Percentiles rank a stretch among this genome's conserved stretches.
These are phyloP conservation scores for Lottia gigantea DNA, from an alignment of 2,888 invertebrate species.

Conservation along the genomic window DNA sequence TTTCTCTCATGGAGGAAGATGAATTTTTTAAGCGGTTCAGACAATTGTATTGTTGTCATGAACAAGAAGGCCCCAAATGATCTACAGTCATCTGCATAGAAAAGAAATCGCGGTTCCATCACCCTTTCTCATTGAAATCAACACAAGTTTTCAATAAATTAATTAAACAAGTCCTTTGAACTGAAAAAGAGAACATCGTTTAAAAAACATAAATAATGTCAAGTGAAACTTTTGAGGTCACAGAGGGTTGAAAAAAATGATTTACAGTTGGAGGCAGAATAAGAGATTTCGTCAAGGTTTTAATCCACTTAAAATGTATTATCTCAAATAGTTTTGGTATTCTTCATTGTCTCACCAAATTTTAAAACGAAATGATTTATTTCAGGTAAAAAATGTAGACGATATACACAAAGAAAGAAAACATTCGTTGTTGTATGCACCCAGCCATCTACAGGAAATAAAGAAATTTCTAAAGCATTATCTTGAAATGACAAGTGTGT, in stretches of 20 bases:
- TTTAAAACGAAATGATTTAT: conserved; percentile 5
- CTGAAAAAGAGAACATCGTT: conserved; percentile 5
- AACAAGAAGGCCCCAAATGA: conserved; percentile 5
- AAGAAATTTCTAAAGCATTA: neutral
- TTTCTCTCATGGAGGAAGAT: neutral
- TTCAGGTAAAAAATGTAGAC: neutral
- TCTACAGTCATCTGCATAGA: neutral
- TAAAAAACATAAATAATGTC: conserved; percentile 1
- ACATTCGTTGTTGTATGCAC: neutral
- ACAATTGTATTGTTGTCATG: conserved; percentile 4
- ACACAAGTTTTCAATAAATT: neutral
- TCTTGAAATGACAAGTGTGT: conserved; percentile 9
- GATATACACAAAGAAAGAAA: neutral
- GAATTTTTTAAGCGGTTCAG: neutral
- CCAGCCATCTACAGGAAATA: neutral
- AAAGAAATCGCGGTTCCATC: conserved; percentile 6
- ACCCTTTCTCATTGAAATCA: conserved; percentile 2
- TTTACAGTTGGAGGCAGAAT: neutral
- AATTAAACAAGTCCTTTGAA: neutral
- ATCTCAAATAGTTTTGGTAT: conserved; percentile 1
- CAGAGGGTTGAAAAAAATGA: neutral
- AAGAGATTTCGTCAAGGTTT: neutral
- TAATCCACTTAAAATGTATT: neutral
- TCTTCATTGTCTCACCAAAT: conserved; percentile 5
- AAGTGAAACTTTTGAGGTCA: neutral